Conservation (phyloP, 2,113 vertebrate species). For the Myotis davidii region DNA sequence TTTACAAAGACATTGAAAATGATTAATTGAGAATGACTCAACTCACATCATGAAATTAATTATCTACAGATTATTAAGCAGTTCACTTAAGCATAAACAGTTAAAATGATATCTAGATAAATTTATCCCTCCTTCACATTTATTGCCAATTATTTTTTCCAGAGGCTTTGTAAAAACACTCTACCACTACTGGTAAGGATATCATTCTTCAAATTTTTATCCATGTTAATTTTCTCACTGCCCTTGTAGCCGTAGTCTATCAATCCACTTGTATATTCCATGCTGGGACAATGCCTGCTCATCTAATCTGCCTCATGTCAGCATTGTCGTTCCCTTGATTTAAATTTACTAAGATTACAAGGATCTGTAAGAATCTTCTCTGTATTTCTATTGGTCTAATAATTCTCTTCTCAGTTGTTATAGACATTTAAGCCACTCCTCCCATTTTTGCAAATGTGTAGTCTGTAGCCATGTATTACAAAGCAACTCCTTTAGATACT, state of each 20-base stretch:
- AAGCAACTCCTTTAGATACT: neutral
- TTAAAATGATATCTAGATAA: slow-evolving; percentile 14
- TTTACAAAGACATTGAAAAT: slow-evolving; percentile 59
- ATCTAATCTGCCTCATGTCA: neutral
- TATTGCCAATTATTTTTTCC: neutral
- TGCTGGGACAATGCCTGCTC: neutral
- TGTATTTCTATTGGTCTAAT: neutral
- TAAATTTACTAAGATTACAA: slow-evolving; percentile 22
- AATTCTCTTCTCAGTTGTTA: neutral
- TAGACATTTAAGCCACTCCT: neutral
- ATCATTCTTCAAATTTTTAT: neutral
- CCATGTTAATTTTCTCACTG: neutral
- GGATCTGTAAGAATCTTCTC: neutral
- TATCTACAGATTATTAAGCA: slow-evolving; percentile 47
- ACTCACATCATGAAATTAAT: slow-evolving; percentile 47
- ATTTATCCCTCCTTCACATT: neutral
- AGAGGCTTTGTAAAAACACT: neutral
- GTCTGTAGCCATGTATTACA: neutral
- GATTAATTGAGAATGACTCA: slow-evolving; percentile 42
- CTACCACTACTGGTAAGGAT: neutral
- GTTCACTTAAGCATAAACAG: neutral
- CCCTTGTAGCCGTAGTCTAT: neutral
- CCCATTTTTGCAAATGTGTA: neutral
- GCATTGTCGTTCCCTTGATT: slow-evolving; percentile 8
- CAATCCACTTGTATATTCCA: neutral